Percentiles rank a stretch among this genome's conserved stretches.
phyloP scores from a whole-genome alignment of 2,888 invertebrate genomes.

The Theodoxus fluviatilis region DNA sequence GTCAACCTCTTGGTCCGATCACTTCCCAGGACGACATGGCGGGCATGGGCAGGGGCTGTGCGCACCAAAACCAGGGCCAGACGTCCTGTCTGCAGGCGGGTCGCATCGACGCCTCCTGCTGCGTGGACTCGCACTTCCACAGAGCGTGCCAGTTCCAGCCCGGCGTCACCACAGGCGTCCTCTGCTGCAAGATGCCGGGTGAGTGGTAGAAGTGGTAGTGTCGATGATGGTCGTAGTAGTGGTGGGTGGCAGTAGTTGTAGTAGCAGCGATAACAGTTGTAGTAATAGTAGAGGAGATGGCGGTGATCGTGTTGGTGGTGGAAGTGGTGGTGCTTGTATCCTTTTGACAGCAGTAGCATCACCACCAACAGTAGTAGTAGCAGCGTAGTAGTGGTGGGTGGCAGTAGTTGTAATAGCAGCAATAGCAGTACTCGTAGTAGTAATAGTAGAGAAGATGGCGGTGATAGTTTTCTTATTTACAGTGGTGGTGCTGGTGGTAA shows the following conservation, averaged over 20 bases:
- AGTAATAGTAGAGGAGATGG: too few relatives aligned
- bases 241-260: too few relatives aligned
- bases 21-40: conserved; percentile 60
- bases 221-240: too few relatives aligned
- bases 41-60: conserved; percentile 57
- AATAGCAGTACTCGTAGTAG: too few relatives aligned
- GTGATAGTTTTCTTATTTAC: too few relatives aligned
- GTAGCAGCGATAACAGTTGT: too few relatives aligned
- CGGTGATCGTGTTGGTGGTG: too few relatives aligned
- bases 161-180: conserved; percentile 47
- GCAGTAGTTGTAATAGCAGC: too few relatives aligned
- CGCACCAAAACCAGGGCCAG: conserved; percentile 56
- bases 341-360: background rate
- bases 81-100: conserved; percentile 61
- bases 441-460: too few relatives aligned
- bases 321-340: too few relatives aligned
- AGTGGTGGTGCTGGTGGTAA: too few relatives aligned
- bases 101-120: conserved; percentile 61
- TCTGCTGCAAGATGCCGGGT: conserved; percentile 59
- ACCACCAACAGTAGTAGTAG: background rate
- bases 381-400: background rate
- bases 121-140: conserved; percentile 58
- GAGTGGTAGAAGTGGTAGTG: conserved; percentile 21
- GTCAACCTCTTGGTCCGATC: too few relatives aligned
- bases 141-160: conserved; percentile 54